Conservation (phyloP, 2,888 invertebrate species). For the Ochropleura plecta region DNA sequence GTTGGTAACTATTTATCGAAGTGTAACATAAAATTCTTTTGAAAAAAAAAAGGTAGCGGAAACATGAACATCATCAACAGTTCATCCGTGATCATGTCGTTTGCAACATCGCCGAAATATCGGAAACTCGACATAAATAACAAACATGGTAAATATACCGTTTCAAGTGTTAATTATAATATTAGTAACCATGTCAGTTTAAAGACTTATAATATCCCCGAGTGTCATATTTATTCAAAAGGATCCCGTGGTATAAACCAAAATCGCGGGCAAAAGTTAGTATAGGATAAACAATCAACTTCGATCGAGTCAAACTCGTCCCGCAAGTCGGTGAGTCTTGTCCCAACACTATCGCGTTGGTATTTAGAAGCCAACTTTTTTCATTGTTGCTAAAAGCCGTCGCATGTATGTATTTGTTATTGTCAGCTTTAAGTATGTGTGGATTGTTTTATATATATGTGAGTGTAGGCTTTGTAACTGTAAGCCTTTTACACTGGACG, state of each 20-base stretch:
- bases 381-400: slow-evolving; percentile 74
- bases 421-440: slow-evolving; percentile 66
- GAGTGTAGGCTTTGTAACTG: slow-evolving; percentile 37
- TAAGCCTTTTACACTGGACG: slow-evolving; percentile 40
- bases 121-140: no score
- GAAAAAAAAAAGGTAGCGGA: no score
- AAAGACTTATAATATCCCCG: no score
- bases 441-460: slow-evolving; percentile 61
- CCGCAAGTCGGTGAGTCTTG: not conserved
- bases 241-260: not conserved
- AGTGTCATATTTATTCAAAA: no score
- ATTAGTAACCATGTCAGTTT: no score
- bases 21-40: no score
- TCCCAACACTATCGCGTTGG: slow-evolving; percentile 55
- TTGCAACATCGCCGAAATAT: no score
- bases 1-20: no score
- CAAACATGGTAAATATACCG: no score
- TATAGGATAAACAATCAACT: slow-evolving; percentile 10
- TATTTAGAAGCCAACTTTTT: slow-evolving; percentile 67
- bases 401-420: slow-evolving; percentile 74
- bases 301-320: slow-evolving; percentile 15
- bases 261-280: not conserved
- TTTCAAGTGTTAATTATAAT: no score
- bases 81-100: no score
- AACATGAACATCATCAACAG: no score